Evolutionary conservation across 2,797 vertebrate genomes (phyloP).

Genomic region (Periophthalmus magnuspinnatus): DNA sequence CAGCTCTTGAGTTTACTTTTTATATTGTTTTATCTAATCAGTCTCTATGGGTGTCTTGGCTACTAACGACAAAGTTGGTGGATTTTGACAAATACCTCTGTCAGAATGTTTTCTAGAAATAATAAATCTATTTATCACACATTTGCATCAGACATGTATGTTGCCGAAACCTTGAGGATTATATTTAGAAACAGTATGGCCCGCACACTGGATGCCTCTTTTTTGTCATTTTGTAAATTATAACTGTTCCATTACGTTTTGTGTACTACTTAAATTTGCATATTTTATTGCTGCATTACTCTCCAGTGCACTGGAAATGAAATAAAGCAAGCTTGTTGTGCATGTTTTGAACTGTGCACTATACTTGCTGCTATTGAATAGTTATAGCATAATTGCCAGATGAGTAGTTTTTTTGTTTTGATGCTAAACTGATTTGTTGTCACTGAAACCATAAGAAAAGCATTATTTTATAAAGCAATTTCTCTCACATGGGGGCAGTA

Average conservation of each 20-base stretch:
- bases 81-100: neutral
- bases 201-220: neutral
- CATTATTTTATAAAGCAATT: neutral
- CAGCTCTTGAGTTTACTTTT: neutral
- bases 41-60: neutral
- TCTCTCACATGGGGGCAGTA: conserved; percentile 61
- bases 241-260: neutral
- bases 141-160: neutral
- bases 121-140: neutral
- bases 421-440: neutral
- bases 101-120: neutral
- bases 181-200: neutral
- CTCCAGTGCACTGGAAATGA: neutral
- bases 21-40: neutral
- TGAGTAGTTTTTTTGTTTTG: neutral
- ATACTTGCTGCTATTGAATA: conserved; percentile 15
- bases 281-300: neutral
- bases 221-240: neutral
- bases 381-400: neutral
- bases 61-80: neutral
- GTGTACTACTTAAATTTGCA: neutral
- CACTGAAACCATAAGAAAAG: neutral
- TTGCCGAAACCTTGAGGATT: neutral
- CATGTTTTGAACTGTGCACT: neutral
- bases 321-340: neutral